These are phyloP conservation scores for Callinectes sapidus DNA, from an alignment of 2,888 invertebrate species.

Conservation along the genomic window DNA sequence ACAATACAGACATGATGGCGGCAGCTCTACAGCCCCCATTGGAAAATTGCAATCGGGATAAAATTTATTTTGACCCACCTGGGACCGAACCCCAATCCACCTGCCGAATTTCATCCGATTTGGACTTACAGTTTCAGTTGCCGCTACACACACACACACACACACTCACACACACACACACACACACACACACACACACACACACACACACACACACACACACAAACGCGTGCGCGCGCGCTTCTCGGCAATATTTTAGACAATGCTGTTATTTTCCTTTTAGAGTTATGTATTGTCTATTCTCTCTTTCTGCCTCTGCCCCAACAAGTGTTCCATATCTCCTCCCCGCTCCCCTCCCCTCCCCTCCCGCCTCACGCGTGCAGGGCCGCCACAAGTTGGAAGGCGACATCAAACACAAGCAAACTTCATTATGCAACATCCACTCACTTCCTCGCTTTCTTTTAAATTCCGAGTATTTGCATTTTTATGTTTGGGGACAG, in stretches of 20 bases:
- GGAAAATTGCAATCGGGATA: no score
- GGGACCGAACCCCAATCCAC: no score
- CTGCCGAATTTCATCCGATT: no score
- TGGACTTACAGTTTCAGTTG: no score
- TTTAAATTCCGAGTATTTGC: constrained; percentile 34
- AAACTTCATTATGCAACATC: constrained; percentile 37
- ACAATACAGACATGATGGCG: no score
- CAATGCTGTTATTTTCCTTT: neutral
- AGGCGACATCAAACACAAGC: constrained; percentile 19
- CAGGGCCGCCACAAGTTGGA: neutral
- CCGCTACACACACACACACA: neutral
- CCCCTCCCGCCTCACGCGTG: neutral
- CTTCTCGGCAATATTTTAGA: no score
- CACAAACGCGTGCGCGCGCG: neutral
- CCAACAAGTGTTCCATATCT: neutral
- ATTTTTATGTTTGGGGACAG: neutral
- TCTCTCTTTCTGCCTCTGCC: neutral
- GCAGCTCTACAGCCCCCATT: no score
- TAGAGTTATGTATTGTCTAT: neutral
- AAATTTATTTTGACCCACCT: no score
- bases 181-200: constrained; percentile 4
- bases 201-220: constrained; percentile 24
- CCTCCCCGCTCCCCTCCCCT: neutral
- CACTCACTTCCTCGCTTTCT: neutral
- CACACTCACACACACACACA: neutral